A percentile compares a stretch with the other conserved stretches of the same genome.
Conservation (phyloP, 2,113 vertebrate genomes). For the Pedionomus torquatus region DNA sequence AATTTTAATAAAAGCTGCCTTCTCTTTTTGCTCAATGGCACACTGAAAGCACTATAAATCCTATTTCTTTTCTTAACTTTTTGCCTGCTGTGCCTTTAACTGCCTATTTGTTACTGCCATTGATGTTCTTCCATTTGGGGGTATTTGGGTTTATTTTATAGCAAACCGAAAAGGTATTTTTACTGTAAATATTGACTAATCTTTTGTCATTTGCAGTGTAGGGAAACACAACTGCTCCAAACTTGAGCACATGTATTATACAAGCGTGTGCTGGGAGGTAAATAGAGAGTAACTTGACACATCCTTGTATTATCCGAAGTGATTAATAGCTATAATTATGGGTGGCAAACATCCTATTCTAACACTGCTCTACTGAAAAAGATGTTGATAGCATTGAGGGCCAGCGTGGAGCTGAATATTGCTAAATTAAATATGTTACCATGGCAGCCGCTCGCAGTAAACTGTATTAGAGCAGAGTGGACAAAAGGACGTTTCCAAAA, state of each 20-base stretch:
- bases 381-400: background rate
- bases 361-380: background rate
- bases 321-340: slow-evolving; percentile 27
- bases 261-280: background rate
- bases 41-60: background rate
- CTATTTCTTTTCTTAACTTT: background rate
- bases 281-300: background rate
- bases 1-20: background rate
- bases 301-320: background rate
- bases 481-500: background rate
- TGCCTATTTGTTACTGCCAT: background rate
- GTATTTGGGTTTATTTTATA: background rate
- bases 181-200: background rate
- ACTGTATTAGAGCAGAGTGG: background rate
- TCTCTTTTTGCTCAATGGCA: background rate
- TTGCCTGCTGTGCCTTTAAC: background rate
- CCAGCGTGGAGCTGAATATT: background rate
- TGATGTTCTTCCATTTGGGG: background rate
- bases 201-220: background rate
- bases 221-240: background rate
- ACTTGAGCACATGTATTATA: background rate
- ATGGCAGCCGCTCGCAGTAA: background rate
- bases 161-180: background rate
- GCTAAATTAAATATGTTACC: background rate
- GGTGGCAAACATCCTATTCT: background rate